Conservation (phyloP, 1,140 invertebrate species). For the Anthonomus grandis region DNA sequence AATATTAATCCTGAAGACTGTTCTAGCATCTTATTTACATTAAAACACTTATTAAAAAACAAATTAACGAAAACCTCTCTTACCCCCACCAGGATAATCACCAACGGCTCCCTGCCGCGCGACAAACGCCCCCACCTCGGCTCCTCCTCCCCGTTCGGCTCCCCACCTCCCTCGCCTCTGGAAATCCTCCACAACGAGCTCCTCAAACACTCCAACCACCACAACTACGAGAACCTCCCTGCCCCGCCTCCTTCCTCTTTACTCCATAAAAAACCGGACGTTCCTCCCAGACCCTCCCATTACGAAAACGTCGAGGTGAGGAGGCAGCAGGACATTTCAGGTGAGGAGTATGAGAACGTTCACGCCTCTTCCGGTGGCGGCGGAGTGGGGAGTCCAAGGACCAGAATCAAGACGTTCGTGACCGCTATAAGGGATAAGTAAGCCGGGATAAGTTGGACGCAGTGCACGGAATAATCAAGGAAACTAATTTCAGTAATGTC, state of each 20-base stretch:
- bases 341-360: slow-evolving; percentile 56
- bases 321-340: slow-evolving; percentile 44
- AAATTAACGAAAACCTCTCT: too few relatives aligned
- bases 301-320: slow-evolving; percentile 49
- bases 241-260: too few relatives aligned
- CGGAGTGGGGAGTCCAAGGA: slow-evolving; percentile 58
- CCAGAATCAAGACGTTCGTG: slow-evolving; percentile 60
- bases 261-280: slow-evolving; percentile 8
- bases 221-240: slow-evolving; percentile 49
- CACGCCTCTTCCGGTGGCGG: slow-evolving; percentile 47
- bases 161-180: slow-evolving; percentile 36
- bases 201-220: slow-evolving; percentile 31
- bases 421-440: slow-evolving; percentile 41
- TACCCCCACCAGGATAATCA: slow-evolving; percentile 67
- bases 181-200: slow-evolving; percentile 34
- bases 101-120: slow-evolving; percentile 80
- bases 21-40: too few relatives aligned
- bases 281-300: background rate
- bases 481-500: slow-evolving; percentile 14
- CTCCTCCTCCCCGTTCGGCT: slow-evolving; percentile 34
- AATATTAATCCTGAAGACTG: too few relatives aligned
- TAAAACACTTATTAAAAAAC: too few relatives aligned
- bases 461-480: background rate
- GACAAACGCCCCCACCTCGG: slow-evolving; percentile 60
- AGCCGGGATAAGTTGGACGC: slow-evolving; percentile 13